Evolutionary conservation across 2,888 invertebrate genomes (phyloP).

Genomic region (Sarcophaga rosellei): DNA sequence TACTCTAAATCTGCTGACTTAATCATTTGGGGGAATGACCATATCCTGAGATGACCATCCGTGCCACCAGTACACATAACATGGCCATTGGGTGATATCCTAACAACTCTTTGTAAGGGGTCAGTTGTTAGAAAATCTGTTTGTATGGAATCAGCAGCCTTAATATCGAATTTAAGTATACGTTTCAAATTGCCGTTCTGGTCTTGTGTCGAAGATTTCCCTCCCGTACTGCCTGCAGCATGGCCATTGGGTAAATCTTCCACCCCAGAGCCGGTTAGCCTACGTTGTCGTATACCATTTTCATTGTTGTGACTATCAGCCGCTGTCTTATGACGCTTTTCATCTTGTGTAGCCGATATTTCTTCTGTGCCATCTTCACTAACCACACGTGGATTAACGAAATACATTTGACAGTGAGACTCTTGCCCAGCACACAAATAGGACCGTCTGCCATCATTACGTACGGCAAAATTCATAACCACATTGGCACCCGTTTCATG

Average conservation of each 20-base stretch:
- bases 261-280: conserved; percentile 73
- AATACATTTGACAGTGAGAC: conserved; percentile 93
- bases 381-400: conserved; percentile 85
- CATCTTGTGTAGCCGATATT: conserved; percentile 69
- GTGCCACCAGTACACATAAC: conserved; percentile 95
- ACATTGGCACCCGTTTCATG: conserved; percentile 94
- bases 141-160: conserved; percentile 90
- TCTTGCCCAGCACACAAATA: conserved; percentile 95
- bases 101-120: conserved; percentile 92
- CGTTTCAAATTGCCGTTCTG: conserved; percentile 81
- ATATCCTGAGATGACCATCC: conserved; percentile 92
- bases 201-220: conserved; percentile 67
- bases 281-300: conserved; percentile 77
- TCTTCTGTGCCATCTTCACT: conserved; percentile 81
- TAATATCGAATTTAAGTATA: conserved; percentile 87
- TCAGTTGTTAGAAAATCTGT: conserved; percentile 91
- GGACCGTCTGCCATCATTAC: conserved; percentile 87
- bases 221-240: conserved; percentile 56
- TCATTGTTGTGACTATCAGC: conserved; percentile 75
- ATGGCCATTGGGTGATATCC: conserved; percentile 88
- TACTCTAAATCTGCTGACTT: conserved; percentile 85
- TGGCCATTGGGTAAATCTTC: conserved; percentile 78
- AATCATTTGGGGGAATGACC: conserved; percentile 93
- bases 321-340: conserved; percentile 68
- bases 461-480: conserved; percentile 94